Conservation (phyloP, 2,888 invertebrate species). For the Tanypteryx hageni region DNA sequence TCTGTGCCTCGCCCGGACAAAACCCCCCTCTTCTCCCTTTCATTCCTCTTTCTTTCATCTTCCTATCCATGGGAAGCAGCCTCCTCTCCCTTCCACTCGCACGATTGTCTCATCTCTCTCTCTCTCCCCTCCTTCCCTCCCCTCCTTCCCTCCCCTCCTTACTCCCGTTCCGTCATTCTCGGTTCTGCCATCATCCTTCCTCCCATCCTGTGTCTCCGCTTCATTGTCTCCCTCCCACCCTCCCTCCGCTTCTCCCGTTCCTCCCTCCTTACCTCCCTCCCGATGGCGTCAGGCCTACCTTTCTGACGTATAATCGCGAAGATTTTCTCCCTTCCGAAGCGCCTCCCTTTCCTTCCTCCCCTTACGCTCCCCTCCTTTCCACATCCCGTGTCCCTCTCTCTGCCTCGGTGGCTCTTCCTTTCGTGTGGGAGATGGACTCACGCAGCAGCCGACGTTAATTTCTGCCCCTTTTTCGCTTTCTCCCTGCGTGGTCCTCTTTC, state of each 20-base stretch:
- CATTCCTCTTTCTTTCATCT: background rate
- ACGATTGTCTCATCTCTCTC: background rate
- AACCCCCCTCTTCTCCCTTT: background rate
- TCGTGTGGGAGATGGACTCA: constrained; percentile 3
- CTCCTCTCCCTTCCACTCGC: background rate
- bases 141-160: background rate
- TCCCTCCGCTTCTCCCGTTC: background rate
- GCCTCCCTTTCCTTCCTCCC: background rate
- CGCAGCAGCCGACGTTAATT: constrained; percentile 24
- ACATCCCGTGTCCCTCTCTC: background rate
- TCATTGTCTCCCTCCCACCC: background rate
- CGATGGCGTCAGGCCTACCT: constrained; percentile 42
- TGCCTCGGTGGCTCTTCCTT: background rate
- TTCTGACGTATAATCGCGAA: constrained; percentile 53
- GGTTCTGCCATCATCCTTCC: background rate
- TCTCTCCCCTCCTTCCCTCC: background rate
- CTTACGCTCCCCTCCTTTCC: background rate
- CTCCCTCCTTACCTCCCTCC: background rate
- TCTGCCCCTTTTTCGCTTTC: constrained; percentile 16
- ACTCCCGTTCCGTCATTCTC: background rate
- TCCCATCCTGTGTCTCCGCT: background rate
- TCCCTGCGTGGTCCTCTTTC: background rate
- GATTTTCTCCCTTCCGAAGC: background rate
- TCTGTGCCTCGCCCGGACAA: background rate
- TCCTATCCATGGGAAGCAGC: background rate